Evolutionary conservation across 2,113 vertebrate species (phyloP).

Genomic region (Seriola quinqueradiata): DNA sequence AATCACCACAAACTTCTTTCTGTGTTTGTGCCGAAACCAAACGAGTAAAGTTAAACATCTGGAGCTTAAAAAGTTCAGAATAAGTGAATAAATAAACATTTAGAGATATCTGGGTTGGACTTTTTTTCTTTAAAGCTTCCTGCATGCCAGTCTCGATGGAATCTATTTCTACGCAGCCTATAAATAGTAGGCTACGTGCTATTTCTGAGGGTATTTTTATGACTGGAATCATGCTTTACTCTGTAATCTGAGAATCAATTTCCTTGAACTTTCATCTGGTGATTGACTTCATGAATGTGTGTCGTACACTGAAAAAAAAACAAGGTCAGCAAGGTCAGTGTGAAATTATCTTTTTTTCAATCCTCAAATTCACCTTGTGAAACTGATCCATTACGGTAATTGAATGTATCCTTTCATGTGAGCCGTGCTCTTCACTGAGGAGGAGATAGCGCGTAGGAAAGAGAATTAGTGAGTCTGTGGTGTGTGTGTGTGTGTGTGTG

Average conservation of each 20-base stretch:
- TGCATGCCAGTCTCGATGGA: constrained; percentile 19
- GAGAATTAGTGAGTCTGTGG: background rate
- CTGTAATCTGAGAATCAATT: constrained; percentile 57
- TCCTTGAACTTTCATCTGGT: constrained; percentile 39
- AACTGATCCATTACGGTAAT: background rate
- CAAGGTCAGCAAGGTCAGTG: background rate
- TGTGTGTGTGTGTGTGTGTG: background rate
- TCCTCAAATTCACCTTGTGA: background rate
- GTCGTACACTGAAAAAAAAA: background rate
- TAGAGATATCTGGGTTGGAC: background rate
- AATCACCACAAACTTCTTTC: constrained; percentile 10
- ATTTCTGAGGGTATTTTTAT: constrained; percentile 30
- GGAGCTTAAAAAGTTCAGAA: background rate
- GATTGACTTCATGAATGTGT: background rate
- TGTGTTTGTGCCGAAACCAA: background rate
- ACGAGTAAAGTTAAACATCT: constrained; percentile 41
- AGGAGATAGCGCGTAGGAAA: too few species aligned
- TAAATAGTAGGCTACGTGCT: constrained; percentile 42
- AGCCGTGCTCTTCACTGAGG: background rate
- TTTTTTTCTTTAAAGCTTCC: constrained; percentile 18
- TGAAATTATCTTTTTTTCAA: background rate
- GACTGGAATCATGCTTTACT: constrained; percentile 23
- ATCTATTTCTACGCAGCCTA: constrained; percentile 27
- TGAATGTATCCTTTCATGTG: background rate
- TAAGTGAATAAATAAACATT: background rate